phyloP scores from a whole-genome alignment of 2,888 invertebrate species.

The Drosophila seclusa region DNA sequence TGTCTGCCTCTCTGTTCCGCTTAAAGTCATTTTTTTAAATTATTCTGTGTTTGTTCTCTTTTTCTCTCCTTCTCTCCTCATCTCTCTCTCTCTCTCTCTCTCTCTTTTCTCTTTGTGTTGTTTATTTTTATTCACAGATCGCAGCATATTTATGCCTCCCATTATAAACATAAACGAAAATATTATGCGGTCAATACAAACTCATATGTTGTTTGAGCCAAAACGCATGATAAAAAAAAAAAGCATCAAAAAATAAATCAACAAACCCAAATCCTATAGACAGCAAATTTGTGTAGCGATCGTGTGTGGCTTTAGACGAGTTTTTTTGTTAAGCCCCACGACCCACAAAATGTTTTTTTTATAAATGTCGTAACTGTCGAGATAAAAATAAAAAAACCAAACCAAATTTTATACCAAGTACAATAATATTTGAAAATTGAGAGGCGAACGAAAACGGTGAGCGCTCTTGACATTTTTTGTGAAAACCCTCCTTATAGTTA shows the following conservation, averaged over 20 bases:
- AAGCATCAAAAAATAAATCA: not conserved
- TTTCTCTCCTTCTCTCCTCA: conserved; percentile 33
- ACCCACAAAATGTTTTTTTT: conserved; percentile 53
- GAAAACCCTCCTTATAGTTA: conserved; percentile 20
- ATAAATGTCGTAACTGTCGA: conserved; percentile 59
- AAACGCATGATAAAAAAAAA: conserved; percentile 44
- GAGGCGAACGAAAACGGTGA: conserved; percentile 64
- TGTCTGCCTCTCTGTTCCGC: conserved; percentile 32
- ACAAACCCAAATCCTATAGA: conserved; percentile 31
- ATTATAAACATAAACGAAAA: conserved; percentile 81
- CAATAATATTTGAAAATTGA: conserved; percentile 56
- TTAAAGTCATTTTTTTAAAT: conserved; percentile 56
- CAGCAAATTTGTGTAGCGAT: conserved; percentile 55
- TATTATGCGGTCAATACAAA: conserved; percentile 83
- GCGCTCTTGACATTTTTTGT: conserved; percentile 48
- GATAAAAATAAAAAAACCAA: conserved; percentile 7
- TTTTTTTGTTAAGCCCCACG: conserved; percentile 66
- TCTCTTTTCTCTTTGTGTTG: conserved; percentile 56
- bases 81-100: conserved; percentile 29
- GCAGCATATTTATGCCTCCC: conserved; percentile 83
- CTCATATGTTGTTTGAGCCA: conserved; percentile 76
- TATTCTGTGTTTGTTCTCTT: conserved; percentile 67
- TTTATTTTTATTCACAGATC: conserved; percentile 77
- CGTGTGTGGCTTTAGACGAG: conserved; percentile 52
- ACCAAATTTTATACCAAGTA: conserved; percentile 63